Base-by-base conservation (phyloP, 92 coral and sea anemone species). In the Parazoanthus swiftii region DNA sequence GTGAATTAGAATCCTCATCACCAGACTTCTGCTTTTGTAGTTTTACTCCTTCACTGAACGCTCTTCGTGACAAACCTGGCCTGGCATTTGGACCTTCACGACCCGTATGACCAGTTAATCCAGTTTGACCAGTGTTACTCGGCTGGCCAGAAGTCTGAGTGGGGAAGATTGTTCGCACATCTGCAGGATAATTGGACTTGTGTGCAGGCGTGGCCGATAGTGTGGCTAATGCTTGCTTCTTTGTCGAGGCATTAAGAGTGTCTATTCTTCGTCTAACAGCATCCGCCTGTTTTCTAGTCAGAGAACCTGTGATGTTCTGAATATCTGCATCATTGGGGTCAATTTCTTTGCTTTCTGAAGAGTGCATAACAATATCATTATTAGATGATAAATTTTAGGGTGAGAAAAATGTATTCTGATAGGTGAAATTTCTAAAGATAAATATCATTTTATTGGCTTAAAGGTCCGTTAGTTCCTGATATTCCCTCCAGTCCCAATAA, bases 261-360 rank as follows among this genome's bases (percentile, higher is more conserved):
- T 97, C 91, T 51, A 97, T 94, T 71, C 99, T 89, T 90, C 91
- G 91, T 79, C 86, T 87, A 2, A 97, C 99, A 10, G 98, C 99
- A 56, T 97, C 98, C 13, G 99, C 99, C 79, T 97, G 99, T 81
- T 97, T 97, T 79, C 96, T 89, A 4, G 99, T 97, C 43, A 97
- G 90, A 5, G 99, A 97, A 35, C 96, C 94, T 3, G 98, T 92
- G 66, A 97, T 97, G 77, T 97, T 94, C 67, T 91, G 90, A 44
- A 92, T 92, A 67, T 89, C 95, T 21, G 91, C 91, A 89, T 97
- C 99, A 58, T 95, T 82, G 21, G 93, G 92, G 59, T 94, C 95
- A 56, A 97, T 97, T 92, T 97, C 99, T 90, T 97, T 95, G 92
- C 99, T 95, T 74, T 97, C 99, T 97, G 93, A 86, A 83, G 90